Base-by-base conservation (phyloP, 2,113 vertebrate species). In the Agapornis roseicollis region DNA sequence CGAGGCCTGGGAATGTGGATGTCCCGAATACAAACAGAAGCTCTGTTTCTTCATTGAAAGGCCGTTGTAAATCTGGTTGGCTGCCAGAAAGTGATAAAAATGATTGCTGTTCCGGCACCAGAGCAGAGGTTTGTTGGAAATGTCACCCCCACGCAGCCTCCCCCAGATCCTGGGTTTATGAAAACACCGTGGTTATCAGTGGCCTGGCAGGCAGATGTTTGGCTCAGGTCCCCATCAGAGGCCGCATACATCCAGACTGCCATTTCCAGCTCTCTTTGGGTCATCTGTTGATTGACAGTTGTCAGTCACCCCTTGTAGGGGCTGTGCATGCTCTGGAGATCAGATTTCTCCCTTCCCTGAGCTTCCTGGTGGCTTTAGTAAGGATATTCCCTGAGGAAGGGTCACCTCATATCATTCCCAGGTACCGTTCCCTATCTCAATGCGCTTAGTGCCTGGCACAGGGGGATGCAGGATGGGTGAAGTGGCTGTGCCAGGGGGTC, bases 61-160 rank as follows among this genome's bases (percentile, higher is more conserved):
- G 83, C 96, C 5, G 0, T 92, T 92, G 88, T 78, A 90, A 90
- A 94, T 90, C 92, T 96, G 95, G 90, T 86, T 41, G 55, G 68
- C 90, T 91, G 94, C 93, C 95, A 97, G 65, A 95, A 96, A 92
- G 93, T 90, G 94, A 96, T 93, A 95, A 96, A 95, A 94, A 94
- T 93, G 85, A 95, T 93, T 93, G 93, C 93, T 96, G 92, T 95
- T 96, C 80, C 58, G 4, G 88, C 73, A 55, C 65, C 39, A 93
- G 93, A 93, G 93, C 88, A 60, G 92, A 88, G 85, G 88, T 95
- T 64, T 86, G 85, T 92, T 90, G 85, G 56, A 93, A 93, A 92
- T 71, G 92, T 83, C 92, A 78, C 72, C 64, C 46, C 18, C 85
- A 76, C 22, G 0, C 60, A 20, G 10, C n/a, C 88, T 84, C 31